Base-by-base conservation (phyloP, 2,888 invertebrate genomes). In the Scaptomyza tumidula region DNA sequence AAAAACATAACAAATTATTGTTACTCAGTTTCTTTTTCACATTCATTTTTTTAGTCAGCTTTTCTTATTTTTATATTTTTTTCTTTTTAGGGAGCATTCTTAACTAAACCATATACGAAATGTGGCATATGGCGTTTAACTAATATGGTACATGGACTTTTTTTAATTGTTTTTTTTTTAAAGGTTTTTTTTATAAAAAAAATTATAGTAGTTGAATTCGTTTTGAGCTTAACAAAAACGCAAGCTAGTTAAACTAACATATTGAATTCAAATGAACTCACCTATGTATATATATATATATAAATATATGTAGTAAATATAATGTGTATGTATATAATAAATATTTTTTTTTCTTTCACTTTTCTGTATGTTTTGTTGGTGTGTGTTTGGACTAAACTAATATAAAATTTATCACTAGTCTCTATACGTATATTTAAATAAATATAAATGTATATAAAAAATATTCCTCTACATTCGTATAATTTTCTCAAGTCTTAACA, bases 171-270 rank as follows among this genome's bases (percentile, higher is more conserved):
- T 43, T 56, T 61, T 53, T 59, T 62, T 65, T 83, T 52, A 24
- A 60, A 61, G 64, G 60, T 68, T 80, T 84, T 87, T 79, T 80
- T 81, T 68, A 9, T 71, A 56, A 61, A 85, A 82, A 86, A 87
- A 88, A 88, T 85, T 72, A 16, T 48, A 35, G 44, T 85, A 73
- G 66, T 76, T 75, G 70, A 82, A 73, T 89, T 86, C 72, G 68
- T 84, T 75, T 75, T 80, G 77, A 91, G 92, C 91, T 91, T 91
- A 91, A 90, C 91, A 91, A 91, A 91, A 91, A 91, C 91, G 91
- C 91, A 91, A 91, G 91, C 91, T 84, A 86, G 82, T 86, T 89
- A 87, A 82, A 65, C 75, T 78, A 86, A 71, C 53, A 71, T 83
- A 83, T 71, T 71, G 61, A 52, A 74, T 66, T 73, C 59, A 61